Evolutionary conservation across 2,113 vertebrate genomes (phyloP).

Genomic region (Globicephala melas): DNA sequence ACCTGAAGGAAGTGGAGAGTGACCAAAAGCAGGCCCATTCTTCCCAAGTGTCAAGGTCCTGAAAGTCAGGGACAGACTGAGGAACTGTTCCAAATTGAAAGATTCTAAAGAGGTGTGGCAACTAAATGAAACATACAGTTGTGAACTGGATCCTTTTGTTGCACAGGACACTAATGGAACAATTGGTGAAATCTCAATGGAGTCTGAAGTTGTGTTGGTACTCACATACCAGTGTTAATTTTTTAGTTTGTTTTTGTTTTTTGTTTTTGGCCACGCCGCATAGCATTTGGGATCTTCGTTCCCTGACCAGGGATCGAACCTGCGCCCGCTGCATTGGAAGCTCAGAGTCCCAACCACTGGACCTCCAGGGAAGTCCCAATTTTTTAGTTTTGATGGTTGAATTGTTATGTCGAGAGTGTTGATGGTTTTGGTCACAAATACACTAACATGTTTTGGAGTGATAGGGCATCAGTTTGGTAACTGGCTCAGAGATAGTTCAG

Average conservation of each 20-base stretch:
- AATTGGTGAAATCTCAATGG: not conserved
- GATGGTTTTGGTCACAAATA: not conserved
- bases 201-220: not conserved
- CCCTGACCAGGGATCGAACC: too few species aligned
- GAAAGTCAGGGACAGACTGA: not conserved
- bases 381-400: not conserved
- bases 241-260: not conserved
- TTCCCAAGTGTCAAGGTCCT: not conserved
- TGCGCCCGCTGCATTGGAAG: too few species aligned
- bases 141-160: not conserved
- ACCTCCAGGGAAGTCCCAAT: too few species aligned
- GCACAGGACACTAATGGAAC: not conserved
- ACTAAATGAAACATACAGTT: not conserved
- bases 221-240: not conserved
- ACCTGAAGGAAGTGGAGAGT: not conserved
- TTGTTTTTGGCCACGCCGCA: too few species aligned
- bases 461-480: not conserved
- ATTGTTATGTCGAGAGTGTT: not conserved
- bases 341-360: too few species aligned
- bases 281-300: too few species aligned
- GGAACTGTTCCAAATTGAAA: not conserved
- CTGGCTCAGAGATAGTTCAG: not conserved
- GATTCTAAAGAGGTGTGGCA: not conserved
- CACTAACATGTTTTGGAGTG: not conserved
- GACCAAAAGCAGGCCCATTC: not conserved